These are phyloP conservation scores for Ladona fulva DNA, from an alignment of 1,140 invertebrate genomes.

Conservation along the genomic window DNA sequence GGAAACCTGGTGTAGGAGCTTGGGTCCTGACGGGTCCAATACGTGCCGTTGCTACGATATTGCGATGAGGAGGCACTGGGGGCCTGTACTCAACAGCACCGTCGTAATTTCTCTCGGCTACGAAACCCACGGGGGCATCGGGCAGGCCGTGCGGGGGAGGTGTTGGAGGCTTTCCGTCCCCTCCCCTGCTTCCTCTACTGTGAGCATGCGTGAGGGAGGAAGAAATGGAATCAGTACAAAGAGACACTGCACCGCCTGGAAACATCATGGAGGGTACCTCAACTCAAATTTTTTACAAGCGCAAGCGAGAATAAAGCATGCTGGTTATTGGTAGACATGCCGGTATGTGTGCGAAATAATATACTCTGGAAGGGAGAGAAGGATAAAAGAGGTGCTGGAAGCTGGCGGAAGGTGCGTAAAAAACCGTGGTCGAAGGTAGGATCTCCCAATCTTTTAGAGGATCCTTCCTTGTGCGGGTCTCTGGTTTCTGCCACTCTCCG, in stretches of 20 bases:
- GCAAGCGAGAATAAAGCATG: neutral
- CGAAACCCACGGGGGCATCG: neutral
- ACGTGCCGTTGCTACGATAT: slow-evolving; percentile 44
- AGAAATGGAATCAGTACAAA: slow-evolving; percentile 28
- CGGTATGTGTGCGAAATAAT: neutral
- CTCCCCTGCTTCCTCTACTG: slow-evolving; percentile 15
- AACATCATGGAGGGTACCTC: neutral
- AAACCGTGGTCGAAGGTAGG: neutral
- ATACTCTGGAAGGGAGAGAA: neutral
- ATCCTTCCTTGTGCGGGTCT: neutral
- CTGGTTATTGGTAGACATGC: neutral
- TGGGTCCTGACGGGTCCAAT: slow-evolving; percentile 19
- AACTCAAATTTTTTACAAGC: neutral
- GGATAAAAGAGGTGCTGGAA: neutral
- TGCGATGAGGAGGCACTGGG: slow-evolving; percentile 76
- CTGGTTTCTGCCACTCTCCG: neutral
- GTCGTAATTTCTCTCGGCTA: neutral
- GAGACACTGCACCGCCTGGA: neutral
- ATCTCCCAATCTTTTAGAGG: neutral
- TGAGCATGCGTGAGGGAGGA: slow-evolving; percentile 46
- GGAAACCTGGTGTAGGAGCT: slow-evolving; percentile 16
- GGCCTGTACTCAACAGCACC: slow-evolving; percentile 59
- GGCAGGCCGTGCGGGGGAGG: slow-evolving; percentile 24
- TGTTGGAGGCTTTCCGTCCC: slow-evolving; percentile 25
- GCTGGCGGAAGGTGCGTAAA: neutral